These are phyloP conservation scores for Phytoseiulus persimilis DNA, from an alignment of 2,888 invertebrate genomes.

Conservation along the genomic window DNA sequence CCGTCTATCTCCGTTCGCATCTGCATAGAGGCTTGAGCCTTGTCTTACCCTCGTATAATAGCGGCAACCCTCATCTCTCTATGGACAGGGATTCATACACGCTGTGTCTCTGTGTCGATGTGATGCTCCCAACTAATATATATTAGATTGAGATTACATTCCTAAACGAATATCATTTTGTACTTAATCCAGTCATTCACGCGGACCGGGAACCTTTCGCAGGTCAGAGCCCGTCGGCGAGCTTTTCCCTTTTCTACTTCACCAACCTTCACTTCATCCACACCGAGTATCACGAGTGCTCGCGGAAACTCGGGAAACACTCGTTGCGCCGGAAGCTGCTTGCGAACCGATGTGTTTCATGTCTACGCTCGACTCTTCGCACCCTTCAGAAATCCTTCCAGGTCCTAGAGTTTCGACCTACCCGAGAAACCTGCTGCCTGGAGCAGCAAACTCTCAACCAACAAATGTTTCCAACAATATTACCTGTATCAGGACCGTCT, in stretches of 20 bases:
- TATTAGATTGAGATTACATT: neutral
- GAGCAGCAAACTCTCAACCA: neutral
- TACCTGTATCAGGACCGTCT: neutral
- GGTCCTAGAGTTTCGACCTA: neutral
- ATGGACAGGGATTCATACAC: neutral
- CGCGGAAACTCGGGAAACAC: neutral
- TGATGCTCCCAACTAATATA: neutral
- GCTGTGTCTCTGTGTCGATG: neutral
- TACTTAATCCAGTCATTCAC: neutral
- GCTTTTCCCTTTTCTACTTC: neutral
- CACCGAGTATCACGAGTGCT: neutral
- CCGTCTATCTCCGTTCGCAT: neutral
- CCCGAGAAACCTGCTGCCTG: neutral
- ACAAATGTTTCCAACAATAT: neutral
- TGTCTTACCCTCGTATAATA: neutral
- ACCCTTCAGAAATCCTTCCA: neutral
- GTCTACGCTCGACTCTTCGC: neutral
- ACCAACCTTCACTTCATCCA: neutral
- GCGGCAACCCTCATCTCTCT: neutral
- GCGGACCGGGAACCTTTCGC: neutral
- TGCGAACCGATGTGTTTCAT: neutral
- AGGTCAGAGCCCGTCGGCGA: neutral
- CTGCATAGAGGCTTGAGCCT: neutral
- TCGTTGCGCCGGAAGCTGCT: neutral
- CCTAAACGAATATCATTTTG: neutral